Base-by-base conservation (phyloP, 1,140 invertebrate genomes). In the Drosophila leontia region DNA sequence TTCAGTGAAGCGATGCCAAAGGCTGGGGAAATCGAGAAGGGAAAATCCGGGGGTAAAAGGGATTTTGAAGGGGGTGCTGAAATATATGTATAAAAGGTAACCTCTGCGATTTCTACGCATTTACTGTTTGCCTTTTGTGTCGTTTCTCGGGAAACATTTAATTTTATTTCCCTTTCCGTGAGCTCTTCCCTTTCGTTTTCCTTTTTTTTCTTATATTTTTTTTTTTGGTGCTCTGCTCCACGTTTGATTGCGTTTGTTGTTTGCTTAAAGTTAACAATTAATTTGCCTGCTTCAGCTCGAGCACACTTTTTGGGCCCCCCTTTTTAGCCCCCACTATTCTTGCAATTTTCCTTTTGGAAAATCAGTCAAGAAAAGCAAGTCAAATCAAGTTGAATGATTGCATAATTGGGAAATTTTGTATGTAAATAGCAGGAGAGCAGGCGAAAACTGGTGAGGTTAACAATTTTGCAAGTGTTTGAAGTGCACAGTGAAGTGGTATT, bases 211-310 rank as follows among this genome's bases (percentile, higher is more conserved):
- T 50, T 50, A 15, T n/a, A 26, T 17, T 15, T 42, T 48, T 15
- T 42, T 48, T 64, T 65, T 63, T 35, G 4, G 65, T 78, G 60
- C 65, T 63, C 56, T 37, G 68, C 75, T 74, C 77, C 78, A 88
- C 85, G 84, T 88, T 88, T 90, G 85, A 88, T 90, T 88, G 85
- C 84, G 74, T 88, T 90, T 88, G 68, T 82, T 90, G 85, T 90
- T 90, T 90, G 81, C 86, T 74, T 78, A 85, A 85, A 90, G 85
- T 90, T 90, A 90, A 90, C 86, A 90, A 90, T 90, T 90, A 90
- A 88, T 90, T 90, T 79, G 58, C 45, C 75, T 59, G 58, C 65
- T 57, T 45, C 45, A 47, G 41, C 74, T 70, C 1, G 39, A 45
- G 48, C 47, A 53, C 12, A 51, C 63, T 35, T 56, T 59, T 32